Evolutionary conservation across 2,113 vertebrate species (phyloP).

Genomic region (Ia io): DNA sequence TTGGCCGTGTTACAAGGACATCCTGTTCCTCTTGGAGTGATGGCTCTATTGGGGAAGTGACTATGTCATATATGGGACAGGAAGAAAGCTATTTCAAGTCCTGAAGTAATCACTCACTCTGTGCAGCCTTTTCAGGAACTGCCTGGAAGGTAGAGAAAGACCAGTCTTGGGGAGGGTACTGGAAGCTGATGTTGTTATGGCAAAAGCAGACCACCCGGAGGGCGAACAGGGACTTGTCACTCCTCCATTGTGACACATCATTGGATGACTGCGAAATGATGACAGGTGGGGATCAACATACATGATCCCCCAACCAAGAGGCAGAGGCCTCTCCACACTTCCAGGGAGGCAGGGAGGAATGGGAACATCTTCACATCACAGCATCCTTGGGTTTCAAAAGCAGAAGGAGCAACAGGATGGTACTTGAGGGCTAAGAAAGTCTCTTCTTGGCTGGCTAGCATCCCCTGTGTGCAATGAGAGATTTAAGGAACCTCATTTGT

Average conservation of each 20-base stretch:
- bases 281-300: neutral
- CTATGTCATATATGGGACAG: conserved; percentile 68
- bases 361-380: neutral
- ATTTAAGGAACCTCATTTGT: neutral
- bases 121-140: conserved; percentile 54
- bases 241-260: neutral
- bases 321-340: neutral
- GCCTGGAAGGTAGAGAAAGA: conserved; percentile 1
- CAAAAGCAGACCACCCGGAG: neutral
- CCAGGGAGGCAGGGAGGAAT: neutral
- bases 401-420: neutral
- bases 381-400: neutral
- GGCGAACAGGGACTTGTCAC: neutral
- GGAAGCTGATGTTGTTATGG: neutral
- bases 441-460: neutral
- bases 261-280: neutral
- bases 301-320: neutral
- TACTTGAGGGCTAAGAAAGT: neutral
- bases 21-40: conserved; percentile 68
- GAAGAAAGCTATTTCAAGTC: conserved; percentile 64
- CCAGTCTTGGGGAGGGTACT: neutral
- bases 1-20: conserved; percentile 59
- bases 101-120: conserved; percentile 43
- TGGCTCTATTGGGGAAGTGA: conserved; percentile 70
- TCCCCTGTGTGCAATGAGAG: neutral